Conservation (phyloP, 2,797 vertebrate species). For the Sebastes minor region DNA sequence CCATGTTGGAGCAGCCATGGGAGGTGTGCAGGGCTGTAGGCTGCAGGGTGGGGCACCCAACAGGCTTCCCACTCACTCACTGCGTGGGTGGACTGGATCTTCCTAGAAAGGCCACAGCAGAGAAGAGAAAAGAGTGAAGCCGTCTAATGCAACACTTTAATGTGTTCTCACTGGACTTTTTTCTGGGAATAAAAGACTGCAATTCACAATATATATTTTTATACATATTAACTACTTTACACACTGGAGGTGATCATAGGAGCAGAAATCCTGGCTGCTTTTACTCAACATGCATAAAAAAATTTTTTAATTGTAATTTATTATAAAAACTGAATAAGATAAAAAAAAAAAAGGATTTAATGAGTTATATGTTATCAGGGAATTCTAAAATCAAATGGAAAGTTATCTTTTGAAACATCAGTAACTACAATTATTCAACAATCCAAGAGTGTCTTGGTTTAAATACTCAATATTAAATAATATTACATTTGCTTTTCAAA, state of each 20-base stretch:
- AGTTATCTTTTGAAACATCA: not conserved
- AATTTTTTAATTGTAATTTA: not conserved
- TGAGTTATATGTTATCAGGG: not conserved
- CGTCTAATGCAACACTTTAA: conserved; percentile 67
- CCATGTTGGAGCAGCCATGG: conserved; percentile 58
- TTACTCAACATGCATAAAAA: not conserved
- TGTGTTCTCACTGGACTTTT: not conserved
- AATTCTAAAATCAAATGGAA: not conserved
- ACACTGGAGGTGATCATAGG: not conserved
- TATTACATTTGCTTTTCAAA: not conserved
- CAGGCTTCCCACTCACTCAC: conserved; percentile 51
- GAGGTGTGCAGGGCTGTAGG: conserved; percentile 61
- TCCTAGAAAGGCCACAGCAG: conserved; percentile 53
- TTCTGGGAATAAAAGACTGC: not conserved
- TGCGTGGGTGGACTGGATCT: conserved; percentile 36
- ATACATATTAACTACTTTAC: not conserved
- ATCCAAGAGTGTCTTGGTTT: not conserved
- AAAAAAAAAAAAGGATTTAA: not conserved
- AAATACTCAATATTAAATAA: not conserved
- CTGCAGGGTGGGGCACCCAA: conserved; percentile 63
- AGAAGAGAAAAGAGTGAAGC: conserved; percentile 32
- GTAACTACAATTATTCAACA: not conserved
- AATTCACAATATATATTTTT: not conserved
- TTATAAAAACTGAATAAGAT: not conserved
- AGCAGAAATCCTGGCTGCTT: not conserved